These are phyloP conservation scores for Tetrax tetrax DNA, from an alignment of 2,113 vertebrate genomes.

Conservation along the genomic window DNA sequence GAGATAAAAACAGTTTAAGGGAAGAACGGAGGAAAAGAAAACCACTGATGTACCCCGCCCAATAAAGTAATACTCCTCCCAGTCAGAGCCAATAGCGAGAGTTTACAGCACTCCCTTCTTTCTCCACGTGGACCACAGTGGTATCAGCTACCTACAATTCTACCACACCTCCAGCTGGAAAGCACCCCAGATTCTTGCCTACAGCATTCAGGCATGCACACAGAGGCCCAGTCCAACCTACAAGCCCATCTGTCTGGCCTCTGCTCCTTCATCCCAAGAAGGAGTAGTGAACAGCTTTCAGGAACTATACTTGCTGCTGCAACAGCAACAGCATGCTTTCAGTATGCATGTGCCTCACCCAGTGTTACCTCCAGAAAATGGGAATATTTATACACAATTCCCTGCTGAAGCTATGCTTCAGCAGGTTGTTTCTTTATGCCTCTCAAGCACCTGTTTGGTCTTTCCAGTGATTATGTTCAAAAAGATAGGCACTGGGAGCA, in stretches of 20 bases:
- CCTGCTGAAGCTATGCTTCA: not conserved
- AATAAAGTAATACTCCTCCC: not conserved
- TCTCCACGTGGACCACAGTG: not conserved
- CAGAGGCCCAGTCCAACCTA: not conserved
- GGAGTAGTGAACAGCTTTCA: not conserved
- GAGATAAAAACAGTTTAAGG: no score
- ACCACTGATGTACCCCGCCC: not conserved
- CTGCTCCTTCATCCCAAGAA: not conserved
- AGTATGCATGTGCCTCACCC: not conserved
- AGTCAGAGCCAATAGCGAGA: not conserved
- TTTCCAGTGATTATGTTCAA: not conserved
- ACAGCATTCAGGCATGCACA: not conserved
- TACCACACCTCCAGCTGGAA: not conserved
- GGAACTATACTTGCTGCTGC: not conserved
- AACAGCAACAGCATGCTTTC: not conserved
- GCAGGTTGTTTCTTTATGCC: not conserved
- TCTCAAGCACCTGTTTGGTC: not conserved
- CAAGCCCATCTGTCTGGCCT: not conserved
- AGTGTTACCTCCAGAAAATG: not conserved
- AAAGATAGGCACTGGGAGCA: not conserved
- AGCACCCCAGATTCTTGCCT: not conserved
- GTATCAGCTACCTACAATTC: not conserved
- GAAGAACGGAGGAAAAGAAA: no score
- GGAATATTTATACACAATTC: not conserved
- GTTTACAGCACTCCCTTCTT: not conserved